phyloP scores from a whole-genome alignment of 2,113 vertebrate species.

The Jacana jacana region DNA sequence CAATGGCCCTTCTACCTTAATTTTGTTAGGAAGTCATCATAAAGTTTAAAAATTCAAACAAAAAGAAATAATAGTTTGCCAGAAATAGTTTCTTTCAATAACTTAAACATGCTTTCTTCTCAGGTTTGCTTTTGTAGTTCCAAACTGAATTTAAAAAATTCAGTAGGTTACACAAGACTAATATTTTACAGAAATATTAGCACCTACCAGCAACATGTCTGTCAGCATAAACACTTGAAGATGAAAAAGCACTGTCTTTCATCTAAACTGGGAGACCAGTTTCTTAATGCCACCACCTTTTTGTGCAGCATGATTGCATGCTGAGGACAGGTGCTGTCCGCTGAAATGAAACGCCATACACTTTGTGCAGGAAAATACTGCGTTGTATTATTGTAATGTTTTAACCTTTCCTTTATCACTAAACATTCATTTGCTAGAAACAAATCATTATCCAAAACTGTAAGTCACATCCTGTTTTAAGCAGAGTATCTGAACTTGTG shows the following conservation, averaged over 20 bases:
- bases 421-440: background rate
- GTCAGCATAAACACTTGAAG: background rate
- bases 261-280: background rate
- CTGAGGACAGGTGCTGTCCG: background rate
- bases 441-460: background rate
- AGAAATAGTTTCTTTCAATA: background rate
- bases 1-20: background rate
- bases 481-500: background rate
- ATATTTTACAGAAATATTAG: background rate
- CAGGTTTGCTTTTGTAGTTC: background rate
- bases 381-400: background rate
- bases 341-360: background rate
- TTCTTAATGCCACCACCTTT: background rate
- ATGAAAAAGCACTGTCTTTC: background rate
- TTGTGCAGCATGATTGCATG: background rate
- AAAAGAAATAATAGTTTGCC: background rate
- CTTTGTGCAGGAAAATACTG: background rate
- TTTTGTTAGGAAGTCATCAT: background rate
- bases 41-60: background rate
- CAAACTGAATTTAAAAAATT: background rate
- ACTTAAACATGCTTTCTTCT: background rate
- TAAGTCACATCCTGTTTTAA: background rate
- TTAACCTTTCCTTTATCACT: background rate
- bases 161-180: background rate
- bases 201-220: background rate